These are phyloP conservation scores for Amazona ochrocephala DNA, from an alignment of 2,797 vertebrate species.

Conservation along the genomic window DNA sequence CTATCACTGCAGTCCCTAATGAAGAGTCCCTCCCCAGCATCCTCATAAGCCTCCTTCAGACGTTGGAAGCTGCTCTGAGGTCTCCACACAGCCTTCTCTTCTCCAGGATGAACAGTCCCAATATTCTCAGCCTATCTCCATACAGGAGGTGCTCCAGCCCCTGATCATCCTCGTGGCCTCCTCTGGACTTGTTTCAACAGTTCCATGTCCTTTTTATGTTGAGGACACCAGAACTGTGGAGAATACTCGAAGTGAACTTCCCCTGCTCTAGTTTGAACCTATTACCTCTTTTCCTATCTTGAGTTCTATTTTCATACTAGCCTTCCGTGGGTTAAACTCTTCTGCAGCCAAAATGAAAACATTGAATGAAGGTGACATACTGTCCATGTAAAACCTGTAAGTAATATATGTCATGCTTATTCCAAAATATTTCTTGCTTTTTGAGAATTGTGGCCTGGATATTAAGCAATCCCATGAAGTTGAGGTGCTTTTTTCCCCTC, in stretches of 20 bases:
- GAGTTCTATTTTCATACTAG: not conserved
- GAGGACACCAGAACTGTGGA: too few species aligned
- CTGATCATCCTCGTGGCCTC: too few species aligned
- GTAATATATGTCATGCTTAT: not conserved
- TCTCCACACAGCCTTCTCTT: too few species aligned
- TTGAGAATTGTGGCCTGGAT: not conserved
- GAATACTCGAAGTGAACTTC: not conserved
- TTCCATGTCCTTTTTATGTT: too few species aligned
- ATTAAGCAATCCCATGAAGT: not conserved
- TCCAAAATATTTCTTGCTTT: not conserved
- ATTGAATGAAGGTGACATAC: not conserved
- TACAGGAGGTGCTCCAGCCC: too few species aligned
- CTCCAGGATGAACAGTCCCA: too few species aligned
- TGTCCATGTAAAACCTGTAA: not conserved
- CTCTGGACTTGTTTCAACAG: too few species aligned
- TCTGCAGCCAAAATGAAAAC: not conserved
- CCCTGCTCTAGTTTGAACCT: not conserved
- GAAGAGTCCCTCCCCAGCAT: too few species aligned
- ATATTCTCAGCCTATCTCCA: too few species aligned
- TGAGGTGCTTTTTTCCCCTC: rapidly evolving
- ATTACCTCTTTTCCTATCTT: not conserved
- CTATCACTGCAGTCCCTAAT: too few species aligned
- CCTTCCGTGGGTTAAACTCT: not conserved
- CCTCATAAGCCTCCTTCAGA: too few species aligned
- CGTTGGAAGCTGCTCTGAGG: too few species aligned